Evolutionary conservation across 2,888 invertebrate genomes (phyloP).

Genomic region (Agapetus fuscipes): DNA sequence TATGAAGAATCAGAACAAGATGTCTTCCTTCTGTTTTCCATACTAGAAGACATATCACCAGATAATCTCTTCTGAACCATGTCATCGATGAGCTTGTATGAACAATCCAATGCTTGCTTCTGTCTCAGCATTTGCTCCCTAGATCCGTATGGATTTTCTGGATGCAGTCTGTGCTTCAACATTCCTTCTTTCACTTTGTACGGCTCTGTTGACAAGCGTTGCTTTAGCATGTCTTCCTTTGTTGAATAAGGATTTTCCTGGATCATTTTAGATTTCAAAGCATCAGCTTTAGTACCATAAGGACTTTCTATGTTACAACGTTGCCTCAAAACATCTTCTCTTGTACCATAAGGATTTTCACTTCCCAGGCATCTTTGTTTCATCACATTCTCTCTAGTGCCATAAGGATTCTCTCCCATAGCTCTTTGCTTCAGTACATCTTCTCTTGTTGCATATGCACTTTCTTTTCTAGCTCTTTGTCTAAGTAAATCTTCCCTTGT

Average conservation of each 20-base stretch:
- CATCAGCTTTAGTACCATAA: constrained; percentile 28
- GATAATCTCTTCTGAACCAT: constrained; percentile 4
- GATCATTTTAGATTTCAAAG: not conserved
- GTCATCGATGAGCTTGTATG: constrained; percentile 1
- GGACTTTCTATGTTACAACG: constrained; percentile 36
- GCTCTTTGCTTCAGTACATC: not conserved
- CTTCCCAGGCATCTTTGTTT: constrained; percentile 19
- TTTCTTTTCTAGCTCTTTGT: constrained; percentile 32
- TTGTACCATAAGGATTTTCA: constrained; percentile 35
- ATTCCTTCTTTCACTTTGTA: constrained; percentile 43
- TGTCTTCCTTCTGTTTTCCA: constrained; percentile 2
- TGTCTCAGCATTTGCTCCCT: constrained; percentile 44
- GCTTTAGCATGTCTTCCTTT: constrained; percentile 11
- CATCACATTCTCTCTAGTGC: constrained; percentile 29
- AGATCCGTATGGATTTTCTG: constrained; percentile 39
- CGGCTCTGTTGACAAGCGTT: constrained; percentile 30
- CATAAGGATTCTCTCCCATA: constrained; percentile 22
- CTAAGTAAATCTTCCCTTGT: constrained; percentile 16
- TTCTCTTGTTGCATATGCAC: not conserved
- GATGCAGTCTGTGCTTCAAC: constrained; percentile 33
- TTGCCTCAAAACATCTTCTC: constrained; percentile 31
- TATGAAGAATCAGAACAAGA: constrained; percentile 10
- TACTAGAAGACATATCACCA: constrained; percentile 7
- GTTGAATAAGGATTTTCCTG: constrained; percentile 14
- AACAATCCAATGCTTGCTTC: constrained; percentile 23